A percentile compares a stretch with the other conserved stretches of the same genome.
phyloP scores from a whole-genome alignment of 2,888 invertebrate genomes.

The Deilephila elpenor region DNA sequence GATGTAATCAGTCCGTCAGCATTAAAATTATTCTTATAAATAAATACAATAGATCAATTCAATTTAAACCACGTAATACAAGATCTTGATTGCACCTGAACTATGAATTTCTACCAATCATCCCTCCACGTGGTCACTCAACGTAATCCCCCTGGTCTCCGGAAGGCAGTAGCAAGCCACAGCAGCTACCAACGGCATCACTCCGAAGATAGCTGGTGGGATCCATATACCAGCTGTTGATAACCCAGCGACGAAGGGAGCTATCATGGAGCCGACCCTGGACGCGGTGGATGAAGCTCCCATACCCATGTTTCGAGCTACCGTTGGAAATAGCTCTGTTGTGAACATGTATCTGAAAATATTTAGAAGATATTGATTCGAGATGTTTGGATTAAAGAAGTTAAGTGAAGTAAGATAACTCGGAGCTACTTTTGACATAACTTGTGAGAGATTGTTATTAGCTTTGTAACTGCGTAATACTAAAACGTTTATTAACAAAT shows the following conservation, averaged over 20 bases:
- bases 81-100: too few relatives aligned
- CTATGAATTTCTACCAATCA: neutral
- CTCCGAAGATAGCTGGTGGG: slow-evolving; percentile 50
- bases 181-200: slow-evolving; percentile 49
- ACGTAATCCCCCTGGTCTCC: slow-evolving; percentile 52
- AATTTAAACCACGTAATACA: too few relatives aligned
- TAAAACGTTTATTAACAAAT: too few relatives aligned
- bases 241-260: slow-evolving; percentile 81
- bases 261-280: slow-evolving; percentile 84
- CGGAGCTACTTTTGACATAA: too few relatives aligned
- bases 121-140: slow-evolving; percentile 46
- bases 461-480: too few relatives aligned
- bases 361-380: neutral
- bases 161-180: slow-evolving; percentile 47
- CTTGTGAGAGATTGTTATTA: too few relatives aligned
- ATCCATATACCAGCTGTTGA: slow-evolving; percentile 44
- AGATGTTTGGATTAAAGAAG: too few relatives aligned
- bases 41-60: too few relatives aligned
- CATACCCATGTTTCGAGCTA: slow-evolving; percentile 83
- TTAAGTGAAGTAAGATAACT: too few relatives aligned
- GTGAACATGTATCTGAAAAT: slow-evolving; percentile 66
- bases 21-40: too few relatives aligned
- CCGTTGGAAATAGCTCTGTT: slow-evolving; percentile 86
- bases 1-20: too few relatives aligned
- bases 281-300: slow-evolving; percentile 85